These are phyloP conservation scores for Petrocephalus sullivani DNA, from an alignment of 2,797 vertebrate species.

Conservation along the genomic window DNA sequence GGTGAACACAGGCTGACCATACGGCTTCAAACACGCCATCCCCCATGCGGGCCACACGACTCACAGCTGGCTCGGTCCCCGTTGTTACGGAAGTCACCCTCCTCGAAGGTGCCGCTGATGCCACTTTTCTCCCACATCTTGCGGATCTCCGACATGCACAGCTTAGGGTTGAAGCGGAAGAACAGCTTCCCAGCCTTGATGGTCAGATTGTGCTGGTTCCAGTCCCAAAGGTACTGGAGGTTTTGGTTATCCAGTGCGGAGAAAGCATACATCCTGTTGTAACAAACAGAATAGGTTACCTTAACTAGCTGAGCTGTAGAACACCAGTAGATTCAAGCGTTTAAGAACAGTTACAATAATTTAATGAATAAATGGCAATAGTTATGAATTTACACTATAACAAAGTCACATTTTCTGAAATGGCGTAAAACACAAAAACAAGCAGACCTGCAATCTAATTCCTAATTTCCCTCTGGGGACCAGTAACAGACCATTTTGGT, in stretches of 20 bases:
- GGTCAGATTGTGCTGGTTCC: constrained; percentile 90
- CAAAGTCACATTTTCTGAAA: background rate
- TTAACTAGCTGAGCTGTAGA: background rate
- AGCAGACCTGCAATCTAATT: background rate
- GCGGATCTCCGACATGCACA: constrained; percentile 90
- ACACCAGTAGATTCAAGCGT: background rate
- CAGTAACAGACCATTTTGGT: background rate
- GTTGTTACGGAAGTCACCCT: constrained; percentile 86
- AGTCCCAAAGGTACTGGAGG: constrained; percentile 93
- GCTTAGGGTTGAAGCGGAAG: constrained; percentile 88
- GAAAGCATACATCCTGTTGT: constrained; percentile 82
- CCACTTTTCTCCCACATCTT: constrained; percentile 87
- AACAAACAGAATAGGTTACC: background rate
- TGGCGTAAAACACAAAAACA: background rate
- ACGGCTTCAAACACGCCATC: background rate
- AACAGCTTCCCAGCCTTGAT: constrained; percentile 84
- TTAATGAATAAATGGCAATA: background rate
- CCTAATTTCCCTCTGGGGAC: background rate
- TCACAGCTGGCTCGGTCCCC: constrained; percentile 93
- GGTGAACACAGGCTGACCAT: background rate
- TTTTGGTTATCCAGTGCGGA: constrained; percentile 91
- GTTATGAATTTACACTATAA: background rate
- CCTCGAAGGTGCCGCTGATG: constrained; percentile 71
- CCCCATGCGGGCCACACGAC: constrained; percentile 38
- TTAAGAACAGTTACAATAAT: background rate